phyloP scores from a whole-genome alignment of 1,140 invertebrate genomes.

The Microplitis demolitor region DNA sequence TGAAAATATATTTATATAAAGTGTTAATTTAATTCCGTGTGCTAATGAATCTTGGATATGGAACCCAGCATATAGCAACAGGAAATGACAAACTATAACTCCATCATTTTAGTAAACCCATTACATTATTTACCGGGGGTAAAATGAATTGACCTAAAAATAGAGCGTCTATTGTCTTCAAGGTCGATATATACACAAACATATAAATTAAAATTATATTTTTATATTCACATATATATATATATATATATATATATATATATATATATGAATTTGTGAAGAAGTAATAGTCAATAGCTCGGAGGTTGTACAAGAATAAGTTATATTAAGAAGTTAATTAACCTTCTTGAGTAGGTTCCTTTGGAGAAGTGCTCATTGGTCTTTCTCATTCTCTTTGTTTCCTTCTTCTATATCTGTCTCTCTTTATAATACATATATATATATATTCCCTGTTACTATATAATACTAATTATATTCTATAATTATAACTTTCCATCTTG shows the following conservation, averaged over 20 bases:
- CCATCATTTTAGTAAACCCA: too few species aligned
- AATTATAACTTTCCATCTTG: slow-evolving; percentile 2
- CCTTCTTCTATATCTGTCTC: slow-evolving; percentile 15
- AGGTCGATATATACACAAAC: too few species aligned
- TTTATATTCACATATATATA: background rate
- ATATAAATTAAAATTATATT: slow-evolving; percentile 31
- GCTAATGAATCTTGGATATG: background rate
- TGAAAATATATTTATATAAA: background rate
- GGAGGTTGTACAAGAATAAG: slow-evolving; percentile 34
- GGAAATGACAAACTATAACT: too few species aligned
- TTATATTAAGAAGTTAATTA: slow-evolving; percentile 55
- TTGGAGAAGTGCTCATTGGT: slow-evolving; percentile 4
- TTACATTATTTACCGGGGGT: too few species aligned
- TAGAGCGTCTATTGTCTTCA: too few species aligned
- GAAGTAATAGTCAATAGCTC: background rate
- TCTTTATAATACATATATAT: slow-evolving; percentile 4
- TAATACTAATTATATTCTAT: slow-evolving; percentile 16
- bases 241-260: slow-evolving; percentile 34
- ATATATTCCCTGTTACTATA: slow-evolving; percentile 4
- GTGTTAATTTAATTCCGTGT: slow-evolving; percentile 8
- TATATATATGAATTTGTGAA: background rate
- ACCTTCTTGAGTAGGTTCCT: slow-evolving; percentile 35
- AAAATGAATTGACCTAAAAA: too few species aligned
- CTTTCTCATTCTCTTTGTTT: slow-evolving; percentile 11
- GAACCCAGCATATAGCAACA: too few species aligned